Evolutionary conservation across 2,888 invertebrate species (phyloP).

Genomic region (Ptilodon capucinus): DNA sequence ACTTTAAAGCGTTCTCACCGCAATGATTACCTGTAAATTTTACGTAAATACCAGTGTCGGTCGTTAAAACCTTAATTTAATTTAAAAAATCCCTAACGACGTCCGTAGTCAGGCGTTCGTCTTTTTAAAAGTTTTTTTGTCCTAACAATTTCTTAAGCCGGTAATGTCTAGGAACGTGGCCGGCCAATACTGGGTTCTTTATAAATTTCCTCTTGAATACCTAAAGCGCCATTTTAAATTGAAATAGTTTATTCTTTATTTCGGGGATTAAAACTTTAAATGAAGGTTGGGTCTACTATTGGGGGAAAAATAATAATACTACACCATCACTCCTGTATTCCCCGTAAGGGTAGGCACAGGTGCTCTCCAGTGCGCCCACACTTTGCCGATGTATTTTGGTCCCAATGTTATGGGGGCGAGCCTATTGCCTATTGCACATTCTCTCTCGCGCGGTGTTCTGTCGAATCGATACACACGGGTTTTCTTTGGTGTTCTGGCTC

Average conservation of each 20-base stretch:
- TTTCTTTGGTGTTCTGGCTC: slow-evolving; percentile 49
- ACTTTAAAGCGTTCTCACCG: slow-evolving; percentile 15
- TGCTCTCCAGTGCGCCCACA: too few species aligned
- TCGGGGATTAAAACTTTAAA: background rate
- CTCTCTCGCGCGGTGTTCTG: slow-evolving; percentile 27
- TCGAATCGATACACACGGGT: slow-evolving; percentile 57
- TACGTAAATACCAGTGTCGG: slow-evolving; percentile 12
- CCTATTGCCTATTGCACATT: too few species aligned
- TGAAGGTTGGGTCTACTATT: background rate
- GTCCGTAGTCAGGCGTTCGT: slow-evolving; percentile 19
- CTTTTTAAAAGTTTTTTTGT: slow-evolving; percentile 19
- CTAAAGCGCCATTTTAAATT: background rate
- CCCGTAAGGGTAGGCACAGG: too few species aligned
- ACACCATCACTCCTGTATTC: too few species aligned
- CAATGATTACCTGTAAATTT: slow-evolving; percentile 26
- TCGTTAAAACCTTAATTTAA: slow-evolving; percentile 28
- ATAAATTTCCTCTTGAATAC: slow-evolving; percentile 2
- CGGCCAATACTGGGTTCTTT: slow-evolving; percentile 1
- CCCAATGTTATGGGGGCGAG: too few species aligned
- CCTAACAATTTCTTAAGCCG: slow-evolving; percentile 17
- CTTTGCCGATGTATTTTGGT: too few species aligned
- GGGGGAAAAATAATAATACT: too few species aligned
- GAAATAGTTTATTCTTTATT: background rate
- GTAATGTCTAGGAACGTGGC: slow-evolving; percentile 16
- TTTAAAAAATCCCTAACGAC: slow-evolving; percentile 30